These are phyloP conservation scores for Capreolus pygargus DNA, from an alignment of 2,113 vertebrate species.

Conservation along the genomic window DNA sequence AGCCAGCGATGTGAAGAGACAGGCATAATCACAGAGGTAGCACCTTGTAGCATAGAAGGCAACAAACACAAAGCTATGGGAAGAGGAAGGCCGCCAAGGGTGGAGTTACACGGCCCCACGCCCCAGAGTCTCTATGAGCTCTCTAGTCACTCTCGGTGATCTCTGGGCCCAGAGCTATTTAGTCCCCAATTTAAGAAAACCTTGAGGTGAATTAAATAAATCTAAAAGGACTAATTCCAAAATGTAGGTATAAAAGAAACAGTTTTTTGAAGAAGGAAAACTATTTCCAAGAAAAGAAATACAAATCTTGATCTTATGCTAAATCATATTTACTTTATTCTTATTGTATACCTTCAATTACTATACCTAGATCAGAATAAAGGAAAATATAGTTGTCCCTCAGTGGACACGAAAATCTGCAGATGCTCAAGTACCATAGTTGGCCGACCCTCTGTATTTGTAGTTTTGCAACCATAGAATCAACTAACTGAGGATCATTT, in stretches of 20 bases:
- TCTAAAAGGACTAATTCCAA: neutral
- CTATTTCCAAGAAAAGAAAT: slow-evolving; percentile 7
- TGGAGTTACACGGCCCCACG: neutral
- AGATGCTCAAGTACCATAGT: neutral
- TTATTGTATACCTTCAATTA: neutral
- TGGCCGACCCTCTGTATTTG: neutral
- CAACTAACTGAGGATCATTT: neutral
- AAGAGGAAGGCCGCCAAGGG: neutral
- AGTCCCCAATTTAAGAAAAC: neutral
- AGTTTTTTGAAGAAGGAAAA: neutral
- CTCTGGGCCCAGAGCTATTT: neutral
- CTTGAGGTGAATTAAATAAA: neutral
- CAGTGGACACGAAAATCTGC: neutral
- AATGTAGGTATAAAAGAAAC: neutral
- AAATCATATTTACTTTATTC: neutral
- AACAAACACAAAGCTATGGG: neutral
- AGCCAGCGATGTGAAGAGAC: neutral
- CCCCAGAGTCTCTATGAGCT: neutral
- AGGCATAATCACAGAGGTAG: neutral
- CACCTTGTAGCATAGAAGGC: neutral
- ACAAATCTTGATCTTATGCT: neutral
- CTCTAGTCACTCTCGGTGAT: neutral
- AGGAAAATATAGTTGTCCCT: neutral
- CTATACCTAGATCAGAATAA: neutral
- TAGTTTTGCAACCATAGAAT: neutral